Evolutionary conservation across 1,140 invertebrate species (phyloP).

Genomic region (Zelostemma sp.): DNA sequence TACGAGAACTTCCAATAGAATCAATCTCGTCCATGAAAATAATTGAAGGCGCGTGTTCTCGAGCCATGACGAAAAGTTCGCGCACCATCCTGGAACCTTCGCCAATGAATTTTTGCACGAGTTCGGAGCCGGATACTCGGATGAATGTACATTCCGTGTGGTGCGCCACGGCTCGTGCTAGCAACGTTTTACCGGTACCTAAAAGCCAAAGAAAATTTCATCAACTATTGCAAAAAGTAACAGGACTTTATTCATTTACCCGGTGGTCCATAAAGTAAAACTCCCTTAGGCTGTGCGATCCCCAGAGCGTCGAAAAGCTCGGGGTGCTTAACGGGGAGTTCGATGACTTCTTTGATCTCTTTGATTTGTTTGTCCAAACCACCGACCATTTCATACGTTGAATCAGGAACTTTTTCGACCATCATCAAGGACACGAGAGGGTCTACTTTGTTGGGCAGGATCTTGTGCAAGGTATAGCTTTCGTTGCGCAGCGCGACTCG

Average conservation of each 20-base stretch:
- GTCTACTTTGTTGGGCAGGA: slow-evolving; percentile 99
- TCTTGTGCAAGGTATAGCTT: slow-evolving; percentile 99
- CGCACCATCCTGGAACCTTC: slow-evolving; percentile 99
- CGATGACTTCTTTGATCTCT: slow-evolving; percentile 99
- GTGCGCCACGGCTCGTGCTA: slow-evolving; percentile 98
- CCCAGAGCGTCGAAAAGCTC: slow-evolving; percentile 99
- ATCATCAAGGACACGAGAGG: slow-evolving; percentile 99
- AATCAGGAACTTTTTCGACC: slow-evolving; percentile 99
- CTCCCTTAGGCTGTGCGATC: slow-evolving; percentile 99
- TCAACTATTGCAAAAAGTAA: too few species aligned
- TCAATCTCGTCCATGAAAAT: slow-evolving; percentile 99
- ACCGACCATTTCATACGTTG: slow-evolving; percentile 99
- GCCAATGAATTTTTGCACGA: slow-evolving; percentile 99
- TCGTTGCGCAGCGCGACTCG: slow-evolving; percentile 98
- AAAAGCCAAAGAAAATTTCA: slow-evolving; percentile 2
- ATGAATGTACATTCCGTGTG: slow-evolving; percentile 99
- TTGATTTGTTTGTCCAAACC: slow-evolving; percentile 99
- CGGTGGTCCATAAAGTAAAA: slow-evolving; percentile 97
- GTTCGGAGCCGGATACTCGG: slow-evolving; percentile 97
- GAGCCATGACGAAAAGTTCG: slow-evolving; percentile 99
- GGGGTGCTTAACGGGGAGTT: slow-evolving; percentile 99
- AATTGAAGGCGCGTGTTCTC: slow-evolving; percentile 99
- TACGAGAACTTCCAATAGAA: slow-evolving; percentile 98
- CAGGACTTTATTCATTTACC: too few species aligned
- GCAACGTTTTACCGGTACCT: slow-evolving; percentile 88